Base-by-base conservation (phyloP, 2,888 invertebrate species). In the Tridacna crocea region DNA sequence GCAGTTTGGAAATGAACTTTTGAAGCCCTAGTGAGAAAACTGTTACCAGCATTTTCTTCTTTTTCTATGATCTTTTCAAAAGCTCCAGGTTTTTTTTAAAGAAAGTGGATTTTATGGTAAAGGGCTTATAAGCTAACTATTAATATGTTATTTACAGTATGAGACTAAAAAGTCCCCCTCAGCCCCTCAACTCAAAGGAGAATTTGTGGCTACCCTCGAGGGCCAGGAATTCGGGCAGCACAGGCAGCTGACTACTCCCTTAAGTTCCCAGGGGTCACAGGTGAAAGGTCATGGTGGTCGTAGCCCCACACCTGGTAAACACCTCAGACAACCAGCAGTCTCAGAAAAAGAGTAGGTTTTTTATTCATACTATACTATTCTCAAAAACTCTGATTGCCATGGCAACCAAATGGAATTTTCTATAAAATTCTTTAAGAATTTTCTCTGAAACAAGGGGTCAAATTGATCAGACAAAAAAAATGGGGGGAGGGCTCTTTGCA, bases 341-440 rank as follows among this genome's bases (percentile, higher is more conserved):
- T 84, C 88, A 19, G 89, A 88, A 77, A 88, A 86, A 81, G 89
- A 89, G 89, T 89, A 75, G 79, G 85, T 79, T 26, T 22, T 70
- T 55, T 55, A 19, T 55, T 55, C 36, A 36, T 36, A 8, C 36
- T 36, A 4, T 36, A 36, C 8, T 36, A 36, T 36, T 36, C 36
- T 36, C 36, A 2, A n/a, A n/a, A n/a, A n/a, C n/a, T n/a, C n/a
- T n/a, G n/a, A n/a, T n/a, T n/a, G n/a, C n/a, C n/a, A n/a, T n/a
- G n/a, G n/a, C n/a, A n/a, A n/a, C n/a, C n/a, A n/a, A n/a, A n/a
- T n/a, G n/a, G n/a, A n/a, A n/a, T n/a, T n/a, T n/a, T n/a, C n/a
- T n/a, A n/a, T n/a, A n/a, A n/a, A n/a, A n/a, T n/a, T n/a, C n/a
- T n/a, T n/a, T n/a, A n/a, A n/a, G n/a, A n/a, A n/a, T n/a, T n/a